Conservation (phyloP, 2,113 vertebrate genomes). For the Pseudolaguvia tuberculata region DNA sequence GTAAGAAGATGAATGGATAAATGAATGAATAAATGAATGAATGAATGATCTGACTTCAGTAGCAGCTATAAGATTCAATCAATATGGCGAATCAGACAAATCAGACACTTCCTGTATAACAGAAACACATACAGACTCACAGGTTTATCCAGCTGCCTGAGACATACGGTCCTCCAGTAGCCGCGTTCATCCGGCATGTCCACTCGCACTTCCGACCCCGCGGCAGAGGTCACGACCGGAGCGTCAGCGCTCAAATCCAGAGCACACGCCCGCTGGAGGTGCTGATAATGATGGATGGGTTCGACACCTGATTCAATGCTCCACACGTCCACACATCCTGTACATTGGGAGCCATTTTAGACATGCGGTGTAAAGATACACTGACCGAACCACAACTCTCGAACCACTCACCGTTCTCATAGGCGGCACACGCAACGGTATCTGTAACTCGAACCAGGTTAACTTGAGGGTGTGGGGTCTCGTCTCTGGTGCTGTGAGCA, state of each 20-base stretch:
- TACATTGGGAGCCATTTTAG: not conserved
- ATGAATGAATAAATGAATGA: no score
- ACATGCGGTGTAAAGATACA: not conserved
- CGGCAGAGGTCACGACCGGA: constrained; percentile 69
- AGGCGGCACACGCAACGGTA: constrained; percentile 82
- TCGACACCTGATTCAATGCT: constrained; percentile 75
- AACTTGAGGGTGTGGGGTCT: constrained; percentile 72
- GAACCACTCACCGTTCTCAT: constrained; percentile 81
- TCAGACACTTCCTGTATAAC: no score
- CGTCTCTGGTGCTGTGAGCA: constrained; percentile 57
- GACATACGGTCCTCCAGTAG: constrained; percentile 74
- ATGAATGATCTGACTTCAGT: no score
- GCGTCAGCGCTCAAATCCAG: constrained; percentile 72
- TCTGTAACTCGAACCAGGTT: constrained; percentile 82
- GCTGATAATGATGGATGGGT: constrained; percentile 81
- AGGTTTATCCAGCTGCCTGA: constrained; percentile 75
- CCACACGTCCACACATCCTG: constrained; percentile 88
- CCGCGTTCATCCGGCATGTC: constrained; percentile 74
- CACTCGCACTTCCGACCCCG: constrained; percentile 75
- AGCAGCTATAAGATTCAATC: no score
- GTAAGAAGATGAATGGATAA: no score
- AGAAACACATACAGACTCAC: constrained; percentile 59
- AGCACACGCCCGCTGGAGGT: constrained; percentile 72
- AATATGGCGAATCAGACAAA: no score
- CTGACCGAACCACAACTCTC: not conserved